Evolutionary conservation across 2,888 invertebrate genomes (phyloP).

Genomic region (Calameuta pallipes): DNA sequence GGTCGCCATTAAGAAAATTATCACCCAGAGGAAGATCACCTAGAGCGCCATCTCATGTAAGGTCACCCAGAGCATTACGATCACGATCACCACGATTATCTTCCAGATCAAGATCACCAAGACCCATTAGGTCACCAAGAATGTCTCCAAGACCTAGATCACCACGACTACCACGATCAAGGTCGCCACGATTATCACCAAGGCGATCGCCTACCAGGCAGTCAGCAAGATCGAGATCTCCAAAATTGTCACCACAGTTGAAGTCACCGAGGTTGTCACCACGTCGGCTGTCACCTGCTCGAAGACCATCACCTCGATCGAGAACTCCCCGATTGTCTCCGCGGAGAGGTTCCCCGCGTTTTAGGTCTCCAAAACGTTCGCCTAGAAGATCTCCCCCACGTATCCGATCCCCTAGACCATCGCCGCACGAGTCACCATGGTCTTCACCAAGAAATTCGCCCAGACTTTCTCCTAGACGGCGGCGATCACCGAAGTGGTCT

Average conservation of each 20-base stretch:
- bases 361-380: slow-evolving; percentile 23
- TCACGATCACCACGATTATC: slow-evolving; percentile 48
- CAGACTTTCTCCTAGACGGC: slow-evolving; percentile 45
- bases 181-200: slow-evolving; percentile 44
- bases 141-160: slow-evolving; percentile 42
- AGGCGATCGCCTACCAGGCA: slow-evolving; percentile 25
- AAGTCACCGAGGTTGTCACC: slow-evolving; percentile 46
- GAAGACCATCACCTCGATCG: slow-evolving; percentile 36
- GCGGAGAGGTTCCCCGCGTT: slow-evolving; percentile 15
- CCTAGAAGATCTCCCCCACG: slow-evolving; percentile 25
- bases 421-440: slow-evolving; percentile 18
- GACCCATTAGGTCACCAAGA: slow-evolving; percentile 44
- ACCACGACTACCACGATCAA: slow-evolving; percentile 34
- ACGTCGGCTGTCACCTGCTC: slow-evolving; percentile 32
- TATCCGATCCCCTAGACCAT: slow-evolving; percentile 12
- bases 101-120: slow-evolving; percentile 35
- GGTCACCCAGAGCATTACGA: slow-evolving; percentile 36
- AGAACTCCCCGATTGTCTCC: slow-evolving; percentile 13
- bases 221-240: slow-evolving; percentile 4
- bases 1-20: slow-evolving; percentile 47
- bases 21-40: slow-evolving; percentile 43
- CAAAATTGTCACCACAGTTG: slow-evolving; percentile 29
- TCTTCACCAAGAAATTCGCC: slow-evolving; percentile 43
- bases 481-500: slow-evolving; percentile 44
- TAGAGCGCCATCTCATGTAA: slow-evolving; percentile 23